Conservation (phyloP, 2,797 vertebrate genomes). For the Heteromormyrus szaboi region DNA sequence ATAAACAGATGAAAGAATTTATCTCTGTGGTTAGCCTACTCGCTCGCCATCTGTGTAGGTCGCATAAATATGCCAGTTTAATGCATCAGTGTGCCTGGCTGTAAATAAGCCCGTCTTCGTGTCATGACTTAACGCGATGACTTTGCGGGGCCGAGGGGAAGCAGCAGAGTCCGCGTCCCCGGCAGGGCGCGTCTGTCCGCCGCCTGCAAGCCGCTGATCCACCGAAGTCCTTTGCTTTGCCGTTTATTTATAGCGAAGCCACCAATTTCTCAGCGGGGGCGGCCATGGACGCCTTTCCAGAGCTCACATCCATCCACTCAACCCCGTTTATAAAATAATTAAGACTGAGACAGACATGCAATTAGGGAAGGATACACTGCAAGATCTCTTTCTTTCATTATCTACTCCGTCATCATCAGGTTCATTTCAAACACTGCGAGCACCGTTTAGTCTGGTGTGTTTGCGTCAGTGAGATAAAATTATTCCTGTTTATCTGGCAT, state of each 20-base stretch:
- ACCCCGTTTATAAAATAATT: neutral
- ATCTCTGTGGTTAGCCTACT: neutral
- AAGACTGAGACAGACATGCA: neutral
- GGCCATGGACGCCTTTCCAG: neutral
- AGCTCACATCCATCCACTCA: neutral
- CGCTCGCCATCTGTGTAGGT: neutral
- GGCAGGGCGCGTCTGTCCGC: neutral
- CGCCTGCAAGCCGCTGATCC: neutral
- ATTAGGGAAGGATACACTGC: neutral
- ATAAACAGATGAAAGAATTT: conserved; percentile 8
- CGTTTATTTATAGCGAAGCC: neutral
- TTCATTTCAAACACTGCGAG: neutral
- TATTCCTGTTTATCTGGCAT: neutral
- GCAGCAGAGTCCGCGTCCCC: neutral
- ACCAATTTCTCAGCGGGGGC: neutral
- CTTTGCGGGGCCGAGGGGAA: neutral
- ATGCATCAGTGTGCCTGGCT: neutral
- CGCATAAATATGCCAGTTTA: neutral
- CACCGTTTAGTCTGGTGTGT: neutral
- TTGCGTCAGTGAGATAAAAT: neutral
- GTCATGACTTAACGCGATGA: neutral
- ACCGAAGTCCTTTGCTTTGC: neutral
- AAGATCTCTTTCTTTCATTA: neutral
- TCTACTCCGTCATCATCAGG: neutral
- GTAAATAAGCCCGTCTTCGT: neutral